Conservation (phyloP, 2,888 invertebrate genomes). For the Lottia gigantea region DNA sequence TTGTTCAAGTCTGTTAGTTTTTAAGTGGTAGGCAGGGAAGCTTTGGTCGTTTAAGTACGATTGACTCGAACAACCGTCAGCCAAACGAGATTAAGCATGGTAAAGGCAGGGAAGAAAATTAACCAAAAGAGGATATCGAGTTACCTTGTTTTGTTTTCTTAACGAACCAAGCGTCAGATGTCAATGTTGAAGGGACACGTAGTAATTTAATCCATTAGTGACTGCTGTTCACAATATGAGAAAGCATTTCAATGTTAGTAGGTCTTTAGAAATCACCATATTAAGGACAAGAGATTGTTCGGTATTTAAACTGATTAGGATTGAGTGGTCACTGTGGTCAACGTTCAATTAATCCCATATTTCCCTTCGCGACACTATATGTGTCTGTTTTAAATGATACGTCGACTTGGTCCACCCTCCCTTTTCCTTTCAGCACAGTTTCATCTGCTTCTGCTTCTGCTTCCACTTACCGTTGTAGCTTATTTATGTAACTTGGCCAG, state of each 20-base stretch:
- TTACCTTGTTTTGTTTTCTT: conserved; percentile 11
- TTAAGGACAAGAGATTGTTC: no score
- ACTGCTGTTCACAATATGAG: conserved; percentile 11
- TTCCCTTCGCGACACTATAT: no score
- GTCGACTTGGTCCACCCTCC: no score
- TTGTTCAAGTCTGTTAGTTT: not conserved
- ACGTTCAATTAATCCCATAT: no score
- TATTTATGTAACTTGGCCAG: no score
- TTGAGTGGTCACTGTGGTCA: no score
- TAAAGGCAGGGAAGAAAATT: not conserved
- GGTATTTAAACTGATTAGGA: no score
- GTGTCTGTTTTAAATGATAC: no score
- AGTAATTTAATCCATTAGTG: conserved; percentile 9
- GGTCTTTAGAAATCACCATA: no score
- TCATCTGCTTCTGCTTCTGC: no score
- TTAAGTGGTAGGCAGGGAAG: conserved; percentile 6
- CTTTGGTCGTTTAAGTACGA: not conserved
- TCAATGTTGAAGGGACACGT: conserved; percentile 4
- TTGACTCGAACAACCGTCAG: not conserved
- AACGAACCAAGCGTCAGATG: conserved; percentile 9
- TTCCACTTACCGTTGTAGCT: no score
- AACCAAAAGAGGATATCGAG: conserved; percentile 4
- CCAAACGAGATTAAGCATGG: conserved; percentile 1
- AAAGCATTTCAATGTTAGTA: conserved; percentile 4
- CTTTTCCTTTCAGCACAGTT: no score